Conservation (phyloP, 1,140 invertebrate species). For the Trypoxylus dichotomus region DNA sequence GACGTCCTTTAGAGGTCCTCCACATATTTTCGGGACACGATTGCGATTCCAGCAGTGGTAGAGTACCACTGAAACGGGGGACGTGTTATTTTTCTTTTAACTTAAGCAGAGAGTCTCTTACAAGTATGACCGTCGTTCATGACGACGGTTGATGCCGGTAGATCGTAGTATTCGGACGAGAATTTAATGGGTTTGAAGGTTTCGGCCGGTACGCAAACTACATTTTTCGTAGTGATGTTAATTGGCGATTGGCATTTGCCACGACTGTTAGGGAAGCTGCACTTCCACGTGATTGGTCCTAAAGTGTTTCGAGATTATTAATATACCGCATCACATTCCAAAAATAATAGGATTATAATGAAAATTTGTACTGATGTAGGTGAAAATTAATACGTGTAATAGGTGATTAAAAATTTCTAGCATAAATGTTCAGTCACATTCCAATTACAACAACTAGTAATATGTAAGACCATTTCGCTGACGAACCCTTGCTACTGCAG, state of each 20-base stretch:
- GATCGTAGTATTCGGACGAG: conserved; percentile 40
- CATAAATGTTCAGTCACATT: too few species aligned
- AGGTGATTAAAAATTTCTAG: too few species aligned
- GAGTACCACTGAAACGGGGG: conserved; percentile 44
- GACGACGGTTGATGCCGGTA: conserved; percentile 39
- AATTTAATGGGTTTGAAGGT: conserved; percentile 39
- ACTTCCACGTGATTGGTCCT: conserved; percentile 40
- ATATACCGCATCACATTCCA: too few species aligned
- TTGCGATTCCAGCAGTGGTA: conserved; percentile 49
- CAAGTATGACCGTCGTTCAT: conserved; percentile 44
- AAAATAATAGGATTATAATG: too few species aligned
- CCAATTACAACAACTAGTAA: too few species aligned
- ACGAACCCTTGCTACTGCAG: too few species aligned
- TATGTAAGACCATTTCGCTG: too few species aligned
- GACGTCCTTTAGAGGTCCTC: conserved; percentile 55
- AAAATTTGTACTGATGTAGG: too few species aligned
- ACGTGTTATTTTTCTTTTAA: background rate
- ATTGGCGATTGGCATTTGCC: conserved; percentile 44
- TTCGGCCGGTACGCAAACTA: conserved; percentile 35
- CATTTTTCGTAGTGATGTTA: conserved; percentile 37
- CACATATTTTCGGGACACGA: conserved; percentile 54
- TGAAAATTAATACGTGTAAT: too few species aligned
- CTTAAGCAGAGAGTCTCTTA: background rate
- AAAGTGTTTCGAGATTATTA: background rate
- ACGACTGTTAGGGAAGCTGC: conserved; percentile 36